Conservation (phyloP, 1,140 invertebrate genomes). For the Anagrus nilaparvatae region DNA sequence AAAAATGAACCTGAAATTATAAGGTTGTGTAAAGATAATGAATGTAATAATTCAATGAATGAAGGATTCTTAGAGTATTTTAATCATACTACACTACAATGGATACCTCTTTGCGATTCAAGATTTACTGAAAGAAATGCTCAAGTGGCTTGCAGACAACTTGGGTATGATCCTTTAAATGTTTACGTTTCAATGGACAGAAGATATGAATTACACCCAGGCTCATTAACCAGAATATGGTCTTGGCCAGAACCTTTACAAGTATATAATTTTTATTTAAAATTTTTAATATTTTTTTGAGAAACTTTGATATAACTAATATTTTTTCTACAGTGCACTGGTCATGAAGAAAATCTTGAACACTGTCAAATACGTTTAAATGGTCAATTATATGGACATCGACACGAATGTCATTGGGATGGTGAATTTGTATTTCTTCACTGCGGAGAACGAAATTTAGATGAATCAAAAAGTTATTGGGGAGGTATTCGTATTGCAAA, state of each 20-base stretch:
- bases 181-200: constrained; percentile 72
- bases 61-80: constrained; percentile 87
- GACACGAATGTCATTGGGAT: constrained; percentile 78
- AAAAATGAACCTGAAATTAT: constrained; percentile 44
- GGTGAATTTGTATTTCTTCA: constrained; percentile 88
- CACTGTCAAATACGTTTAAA: constrained; percentile 84
- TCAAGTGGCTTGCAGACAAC: constrained; percentile 86
- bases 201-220: constrained; percentile 75
- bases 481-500: constrained; percentile 90
- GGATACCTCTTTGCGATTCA: constrained; percentile 93
- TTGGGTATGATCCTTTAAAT: constrained; percentile 85
- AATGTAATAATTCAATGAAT: constrained; percentile 51
- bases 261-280: constrained; percentile 39
- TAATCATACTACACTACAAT: constrained; percentile 88
- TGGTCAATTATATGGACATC: constrained; percentile 75
- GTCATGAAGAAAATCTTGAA: constrained; percentile 73
- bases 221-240: constrained; percentile 73
- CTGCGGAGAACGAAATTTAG: constrained; percentile 72
- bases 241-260: constrained; percentile 89
- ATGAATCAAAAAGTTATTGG: constrained; percentile 74
- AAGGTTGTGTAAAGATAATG: constrained; percentile 62
- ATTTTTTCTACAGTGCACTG: constrained; percentile 52
- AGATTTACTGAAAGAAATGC: constrained; percentile 91
- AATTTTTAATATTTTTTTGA: neutral
- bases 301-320: constrained; percentile 4